Evolutionary conservation across 92 coral and sea anemone genomes (phyloP), one percentile per base, ranked within the genome.

Genomic region (Paragorgia papillata): DNA sequence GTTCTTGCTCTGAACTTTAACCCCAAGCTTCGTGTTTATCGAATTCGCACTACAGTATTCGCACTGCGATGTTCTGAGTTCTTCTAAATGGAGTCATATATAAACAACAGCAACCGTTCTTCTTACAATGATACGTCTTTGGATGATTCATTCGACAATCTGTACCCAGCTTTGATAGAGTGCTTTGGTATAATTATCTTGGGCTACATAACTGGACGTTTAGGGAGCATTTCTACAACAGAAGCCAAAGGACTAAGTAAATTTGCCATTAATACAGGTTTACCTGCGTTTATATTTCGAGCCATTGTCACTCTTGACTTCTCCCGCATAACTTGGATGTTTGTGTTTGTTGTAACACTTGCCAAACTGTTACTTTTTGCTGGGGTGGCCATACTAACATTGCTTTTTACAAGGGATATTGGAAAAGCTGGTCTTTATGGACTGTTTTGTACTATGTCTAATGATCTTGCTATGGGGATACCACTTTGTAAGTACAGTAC

Each of bases 351-450:
- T 46, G 89, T 92, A 73, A 74, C 90, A 24, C 73, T 92, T 9
- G 85, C 96, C 9, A 92, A 92, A 79, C 37, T 64, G 0, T 27
- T 71, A 7, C 34, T 71, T 9, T 71, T 71, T 30, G n/a, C 17
- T 28, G 33, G 28, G 12, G 33, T 56, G 31, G 33, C 12, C 21
- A 17, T 88, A n/a, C 83, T 90, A 37, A 88, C 92, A 0, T 49
- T 88, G 24, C 64, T 88, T 0, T 78, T 90, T 29, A 76, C 88
- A 20, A 90, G 83, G 33, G 80, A 90, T 12, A 78, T 81, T 35
- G 96, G 97, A 34, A 87, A 81, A 80, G 97, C 97, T 77, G 97
- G 97, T 32, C 77, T 92, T 31, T 92, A 81, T 70, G 88, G 86
- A 30, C 79, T 92, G 26, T 92, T 92, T 46, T 82, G 88, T 62